These are phyloP conservation scores for Zaprionus camerounensis DNA, from an alignment of 1,140 invertebrate genomes.

Conservation along the genomic window DNA sequence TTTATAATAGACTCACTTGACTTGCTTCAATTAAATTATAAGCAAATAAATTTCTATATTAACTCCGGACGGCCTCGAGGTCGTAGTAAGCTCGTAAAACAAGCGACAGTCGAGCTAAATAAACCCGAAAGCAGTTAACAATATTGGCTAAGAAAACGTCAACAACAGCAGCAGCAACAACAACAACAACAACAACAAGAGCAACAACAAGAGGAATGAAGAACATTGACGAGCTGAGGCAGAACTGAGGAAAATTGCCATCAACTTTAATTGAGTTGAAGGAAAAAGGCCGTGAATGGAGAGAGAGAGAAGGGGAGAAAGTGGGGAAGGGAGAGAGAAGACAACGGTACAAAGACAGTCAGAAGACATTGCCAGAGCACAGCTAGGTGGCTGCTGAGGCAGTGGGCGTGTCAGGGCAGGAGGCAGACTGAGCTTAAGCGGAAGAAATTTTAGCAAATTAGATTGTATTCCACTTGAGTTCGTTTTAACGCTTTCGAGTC, in stretches of 20 bases:
- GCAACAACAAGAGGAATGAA: slow-evolving; percentile 11
- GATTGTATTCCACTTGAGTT: slow-evolving; percentile 84
- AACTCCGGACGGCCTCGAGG: slow-evolving; percentile 1
- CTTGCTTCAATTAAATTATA: slow-evolving; percentile 75
- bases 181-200: slow-evolving; percentile 14
- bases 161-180: slow-evolving; percentile 19
- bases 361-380: slow-evolving; percentile 1
- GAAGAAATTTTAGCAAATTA: slow-evolving; percentile 84
- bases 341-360: slow-evolving; percentile 36
- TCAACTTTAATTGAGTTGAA: slow-evolving; percentile 82
- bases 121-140: slow-evolving; percentile 66
- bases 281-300: slow-evolving; percentile 50
- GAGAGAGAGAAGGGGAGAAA: background rate
- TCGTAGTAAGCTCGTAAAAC: slow-evolving; percentile 73
- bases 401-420: background rate
- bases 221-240: slow-evolving; percentile 2
- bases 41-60: slow-evolving; percentile 74
- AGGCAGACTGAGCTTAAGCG: slow-evolving; percentile 45
- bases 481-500: slow-evolving; percentile 76
- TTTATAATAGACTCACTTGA: slow-evolving; percentile 21
- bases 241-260: slow-evolving; percentile 65
- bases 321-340: background rate
- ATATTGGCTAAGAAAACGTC: slow-evolving; percentile 64
- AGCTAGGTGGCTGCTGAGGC: too few species aligned
- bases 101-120: slow-evolving; percentile 62